These are phyloP conservation scores for Cyanoderma ruficeps DNA, from an alignment of 2,113 vertebrate species.

Conservation along the genomic window DNA sequence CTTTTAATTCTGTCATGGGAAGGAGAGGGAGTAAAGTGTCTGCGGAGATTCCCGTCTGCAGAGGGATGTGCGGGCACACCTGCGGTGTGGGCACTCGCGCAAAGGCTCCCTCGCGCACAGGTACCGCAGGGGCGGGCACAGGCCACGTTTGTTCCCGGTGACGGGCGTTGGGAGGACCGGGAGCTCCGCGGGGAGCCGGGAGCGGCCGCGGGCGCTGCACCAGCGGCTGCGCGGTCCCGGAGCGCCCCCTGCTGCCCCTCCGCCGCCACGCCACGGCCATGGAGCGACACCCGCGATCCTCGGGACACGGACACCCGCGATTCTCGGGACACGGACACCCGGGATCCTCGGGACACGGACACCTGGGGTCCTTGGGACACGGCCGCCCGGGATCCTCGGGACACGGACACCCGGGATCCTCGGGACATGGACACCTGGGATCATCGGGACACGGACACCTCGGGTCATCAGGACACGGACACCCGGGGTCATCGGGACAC, in stretches of 20 bases:
- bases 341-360: accelerated
- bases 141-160: accelerated
- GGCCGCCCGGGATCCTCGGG: too few relatives aligned
- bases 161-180: accelerated
- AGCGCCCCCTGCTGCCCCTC: background rate
- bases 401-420: accelerated
- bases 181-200: accelerated
- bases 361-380: too few relatives aligned
- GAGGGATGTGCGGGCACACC: background rate
- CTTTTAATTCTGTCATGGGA: background rate
- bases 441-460: too few relatives aligned
- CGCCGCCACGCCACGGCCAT: accelerated
- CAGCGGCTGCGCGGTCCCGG: background rate
- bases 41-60: accelerated
- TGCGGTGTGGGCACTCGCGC: accelerated
- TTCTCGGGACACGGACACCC: accelerated
- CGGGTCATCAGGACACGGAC: too few relatives aligned
- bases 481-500: accelerated
- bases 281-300: background rate
- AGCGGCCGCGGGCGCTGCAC: accelerated
- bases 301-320: background rate
- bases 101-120: accelerated
- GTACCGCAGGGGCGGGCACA: accelerated
- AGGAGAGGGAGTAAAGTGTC: accelerated
- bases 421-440: accelerated